Evolutionary conservation across 35 echinoderm and acorn worm genomes (phyloP).

Genomic region (Holothuria glaberrima): DNA sequence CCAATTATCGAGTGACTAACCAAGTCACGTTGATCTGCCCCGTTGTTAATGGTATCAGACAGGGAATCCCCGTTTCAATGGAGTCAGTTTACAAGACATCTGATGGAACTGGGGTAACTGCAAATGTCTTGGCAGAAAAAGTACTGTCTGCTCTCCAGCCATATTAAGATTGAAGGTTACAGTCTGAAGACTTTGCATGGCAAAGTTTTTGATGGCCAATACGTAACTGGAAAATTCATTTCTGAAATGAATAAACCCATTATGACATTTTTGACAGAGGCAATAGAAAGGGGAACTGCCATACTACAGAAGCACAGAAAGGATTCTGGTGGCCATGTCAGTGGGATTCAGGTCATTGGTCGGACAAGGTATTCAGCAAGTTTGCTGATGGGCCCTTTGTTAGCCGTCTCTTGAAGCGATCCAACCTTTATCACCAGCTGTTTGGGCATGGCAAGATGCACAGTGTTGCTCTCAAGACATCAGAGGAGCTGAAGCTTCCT

Average conservation of each 20-base stretch:
- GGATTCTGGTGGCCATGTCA: background rate
- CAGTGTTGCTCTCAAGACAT: too few species aligned
- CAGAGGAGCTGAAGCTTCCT: too few species aligned
- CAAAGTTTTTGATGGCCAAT: too few species aligned
- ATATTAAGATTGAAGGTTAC: too few species aligned
- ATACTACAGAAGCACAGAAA: background rate
- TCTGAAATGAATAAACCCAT: too few species aligned
- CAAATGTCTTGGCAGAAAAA: background rate
- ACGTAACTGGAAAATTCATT: too few species aligned
- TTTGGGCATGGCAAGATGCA: too few species aligned
- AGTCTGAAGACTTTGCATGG: background rate
- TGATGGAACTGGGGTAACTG: background rate
- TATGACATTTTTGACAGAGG: background rate
- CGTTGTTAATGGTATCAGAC: background rate
- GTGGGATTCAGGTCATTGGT: background rate
- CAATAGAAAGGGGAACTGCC: too few species aligned
- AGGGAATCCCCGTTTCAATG: background rate
- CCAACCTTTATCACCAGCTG: too few species aligned
- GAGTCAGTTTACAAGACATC: background rate
- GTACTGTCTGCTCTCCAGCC: background rate
- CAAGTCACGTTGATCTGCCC: constrained; percentile 5
- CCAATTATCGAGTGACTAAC: background rate
- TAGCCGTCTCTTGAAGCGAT: too few species aligned
- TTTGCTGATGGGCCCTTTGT: too few species aligned
- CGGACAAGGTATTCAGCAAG: too few species aligned